phyloP scores from a whole-genome alignment of 2,113 vertebrate species.

The Piaya cayana region DNA sequence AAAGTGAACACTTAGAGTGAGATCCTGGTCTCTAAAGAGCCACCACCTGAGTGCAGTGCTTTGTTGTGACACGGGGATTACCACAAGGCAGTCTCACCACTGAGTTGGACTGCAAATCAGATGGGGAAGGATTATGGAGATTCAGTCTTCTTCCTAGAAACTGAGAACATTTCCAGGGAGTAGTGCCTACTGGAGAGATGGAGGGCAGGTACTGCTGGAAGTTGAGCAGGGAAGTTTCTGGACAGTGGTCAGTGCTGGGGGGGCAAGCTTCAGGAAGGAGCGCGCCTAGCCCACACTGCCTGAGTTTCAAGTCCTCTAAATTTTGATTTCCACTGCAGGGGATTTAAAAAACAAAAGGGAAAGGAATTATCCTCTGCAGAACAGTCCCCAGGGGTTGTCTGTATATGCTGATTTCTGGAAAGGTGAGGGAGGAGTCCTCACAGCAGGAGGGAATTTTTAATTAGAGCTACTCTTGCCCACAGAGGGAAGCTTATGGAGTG shows the following conservation, averaged over 20 bases:
- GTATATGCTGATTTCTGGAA: not conserved
- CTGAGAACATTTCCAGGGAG: not conserved
- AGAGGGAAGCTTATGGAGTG: not conserved
- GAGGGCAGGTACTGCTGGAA: not conserved
- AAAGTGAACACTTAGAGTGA: not conserved
- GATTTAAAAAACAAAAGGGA: not conserved
- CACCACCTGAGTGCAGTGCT: rapidly evolving
- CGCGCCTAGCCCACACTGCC: rapidly evolving
- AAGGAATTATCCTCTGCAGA: not conserved
- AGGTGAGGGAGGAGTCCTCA: slow-evolving; percentile 36
- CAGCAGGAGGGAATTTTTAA: slow-evolving; percentile 47
- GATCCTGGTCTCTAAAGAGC: not conserved
- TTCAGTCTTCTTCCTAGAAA: not conserved
- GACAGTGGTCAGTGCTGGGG: not conserved
- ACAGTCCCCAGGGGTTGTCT: not conserved
- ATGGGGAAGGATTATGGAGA: not conserved
- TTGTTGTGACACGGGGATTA: not conserved
- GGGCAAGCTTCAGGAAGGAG: not conserved
- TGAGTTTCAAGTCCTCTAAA: not conserved
- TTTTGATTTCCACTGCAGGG: not conserved
- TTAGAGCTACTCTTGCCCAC: slow-evolving; percentile 27
- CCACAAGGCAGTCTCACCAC: rapidly evolving
- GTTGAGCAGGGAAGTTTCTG: not conserved
- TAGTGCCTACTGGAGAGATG: not conserved
- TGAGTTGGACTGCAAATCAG: not conserved